Conservation (phyloP, 2,888 invertebrate genomes). For the Tenthredo mesomela region DNA sequence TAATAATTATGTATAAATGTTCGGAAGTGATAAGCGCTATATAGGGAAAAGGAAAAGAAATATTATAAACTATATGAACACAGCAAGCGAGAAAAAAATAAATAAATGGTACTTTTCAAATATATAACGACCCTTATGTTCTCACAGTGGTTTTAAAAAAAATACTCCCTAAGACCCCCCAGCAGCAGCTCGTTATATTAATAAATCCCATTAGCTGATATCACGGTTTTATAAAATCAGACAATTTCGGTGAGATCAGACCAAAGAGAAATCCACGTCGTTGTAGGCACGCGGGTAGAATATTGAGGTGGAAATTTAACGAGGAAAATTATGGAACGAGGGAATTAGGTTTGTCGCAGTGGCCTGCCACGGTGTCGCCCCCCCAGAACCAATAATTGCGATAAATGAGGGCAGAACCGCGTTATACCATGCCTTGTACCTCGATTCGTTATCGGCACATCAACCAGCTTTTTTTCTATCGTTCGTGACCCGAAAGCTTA, state of each 20-base stretch:
- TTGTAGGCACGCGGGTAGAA: neutral
- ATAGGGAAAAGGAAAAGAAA: neutral
- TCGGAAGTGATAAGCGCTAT: neutral
- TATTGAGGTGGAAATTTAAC: conserved; percentile 25
- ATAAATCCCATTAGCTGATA: neutral
- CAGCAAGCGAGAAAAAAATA: neutral
- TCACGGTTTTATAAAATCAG: conserved; percentile 12
- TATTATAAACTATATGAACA: neutral
- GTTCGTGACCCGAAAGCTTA: neutral
- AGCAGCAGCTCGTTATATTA: neutral
- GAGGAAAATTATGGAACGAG: conserved; percentile 30
- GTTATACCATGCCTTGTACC: neutral
- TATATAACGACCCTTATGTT: neutral
- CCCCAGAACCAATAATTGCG: conserved; percentile 8
- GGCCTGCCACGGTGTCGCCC: neutral
- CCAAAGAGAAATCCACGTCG: neutral
- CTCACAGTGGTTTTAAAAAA: neutral
- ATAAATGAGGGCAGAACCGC: neutral
- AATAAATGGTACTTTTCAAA: conserved; percentile 38
- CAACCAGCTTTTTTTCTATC: conserved; percentile 3
- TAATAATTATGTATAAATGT: conserved; percentile 19
- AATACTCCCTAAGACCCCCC: neutral
- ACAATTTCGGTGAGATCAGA: neutral
- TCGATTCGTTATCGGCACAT: neutral
- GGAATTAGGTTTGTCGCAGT: conserved; percentile 4